phyloP scores from a whole-genome alignment of 2,888 invertebrate species.

The Spialia ferax region DNA sequence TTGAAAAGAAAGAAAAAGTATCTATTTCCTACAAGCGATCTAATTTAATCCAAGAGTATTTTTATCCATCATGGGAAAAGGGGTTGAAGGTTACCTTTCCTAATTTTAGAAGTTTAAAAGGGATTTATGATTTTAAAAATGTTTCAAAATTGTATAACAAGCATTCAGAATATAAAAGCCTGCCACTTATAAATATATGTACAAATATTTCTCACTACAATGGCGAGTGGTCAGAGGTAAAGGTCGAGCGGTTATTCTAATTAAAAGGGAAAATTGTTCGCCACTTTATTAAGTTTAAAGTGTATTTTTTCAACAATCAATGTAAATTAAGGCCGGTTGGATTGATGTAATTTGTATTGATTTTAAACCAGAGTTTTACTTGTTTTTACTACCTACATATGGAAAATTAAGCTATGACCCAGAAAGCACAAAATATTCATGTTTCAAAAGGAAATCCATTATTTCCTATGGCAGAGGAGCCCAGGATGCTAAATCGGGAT shows the following conservation, averaged over 20 bases:
- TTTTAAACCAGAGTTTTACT: no score
- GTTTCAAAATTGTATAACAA: background rate
- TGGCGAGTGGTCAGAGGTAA: background rate
- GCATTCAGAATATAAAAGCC: background rate
- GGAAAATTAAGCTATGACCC: no score
- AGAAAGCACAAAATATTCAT: no score
- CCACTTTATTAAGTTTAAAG: background rate
- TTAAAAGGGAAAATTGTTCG: background rate
- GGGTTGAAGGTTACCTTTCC: background rate
- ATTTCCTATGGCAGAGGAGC: no score
- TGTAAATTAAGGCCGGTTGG: background rate
- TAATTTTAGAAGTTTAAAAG: background rate
- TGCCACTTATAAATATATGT: slow-evolving; percentile 4
- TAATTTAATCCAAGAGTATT: no score
- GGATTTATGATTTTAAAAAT: background rate
- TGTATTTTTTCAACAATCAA: background rate
- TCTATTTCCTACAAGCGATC: no score
- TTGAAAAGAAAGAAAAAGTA: background rate
- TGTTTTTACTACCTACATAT: no score
- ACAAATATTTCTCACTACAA: background rate
- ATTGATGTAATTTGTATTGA: background rate
- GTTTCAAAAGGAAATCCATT: no score
- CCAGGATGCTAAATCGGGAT: no score
- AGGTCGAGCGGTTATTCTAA: background rate
- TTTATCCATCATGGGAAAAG: no score